Conservation (phyloP, 1,140 invertebrate species). For the Chrysomallon squamiferum region DNA sequence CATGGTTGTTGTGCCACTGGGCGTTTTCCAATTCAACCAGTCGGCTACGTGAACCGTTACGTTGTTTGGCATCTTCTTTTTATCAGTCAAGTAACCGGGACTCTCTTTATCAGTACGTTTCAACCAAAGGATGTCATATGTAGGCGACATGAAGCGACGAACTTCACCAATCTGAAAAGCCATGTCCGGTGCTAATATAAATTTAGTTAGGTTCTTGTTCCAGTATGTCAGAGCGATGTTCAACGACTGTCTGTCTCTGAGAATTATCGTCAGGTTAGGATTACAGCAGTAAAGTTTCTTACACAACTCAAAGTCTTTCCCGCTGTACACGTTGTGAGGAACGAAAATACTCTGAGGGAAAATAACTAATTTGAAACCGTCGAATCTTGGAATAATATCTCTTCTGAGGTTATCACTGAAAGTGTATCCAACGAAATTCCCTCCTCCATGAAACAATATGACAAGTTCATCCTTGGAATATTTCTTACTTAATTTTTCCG, state of each 20-base stretch:
- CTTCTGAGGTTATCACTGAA: background rate
- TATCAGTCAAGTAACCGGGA: slow-evolving; percentile 4
- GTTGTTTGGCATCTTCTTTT: slow-evolving; percentile 1
- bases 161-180: slow-evolving; percentile 22
- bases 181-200: slow-evolving; percentile 28
- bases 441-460: slow-evolving; percentile 29
- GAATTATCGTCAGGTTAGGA: slow-evolving; percentile 22
- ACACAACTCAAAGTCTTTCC: background rate
- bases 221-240: slow-evolving; percentile 15
- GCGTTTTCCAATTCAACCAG: slow-evolving; percentile 7
- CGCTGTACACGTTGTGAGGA: background rate
- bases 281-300: slow-evolving; percentile 16
- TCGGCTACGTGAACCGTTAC: slow-evolving; percentile 13
- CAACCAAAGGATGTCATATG: slow-evolving; percentile 23
- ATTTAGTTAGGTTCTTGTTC: slow-evolving; percentile 3
- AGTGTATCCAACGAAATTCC: slow-evolving; percentile 28
- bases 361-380: slow-evolving; percentile 8
- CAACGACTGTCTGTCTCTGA: slow-evolving; percentile 27
- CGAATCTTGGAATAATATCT: slow-evolving; percentile 11
- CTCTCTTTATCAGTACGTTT: slow-evolving; percentile 12
- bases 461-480: slow-evolving; percentile 14
- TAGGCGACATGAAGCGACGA: slow-evolving; percentile 10
- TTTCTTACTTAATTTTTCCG: background rate
- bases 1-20: slow-evolving; percentile 3
- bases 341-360: slow-evolving; percentile 29